Percentiles rank a stretch among this genome's conserved stretches.
These are phyloP conservation scores for Pomacea canaliculata DNA, from an alignment of 2,888 invertebrate species.

Conservation along the genomic window DNA sequence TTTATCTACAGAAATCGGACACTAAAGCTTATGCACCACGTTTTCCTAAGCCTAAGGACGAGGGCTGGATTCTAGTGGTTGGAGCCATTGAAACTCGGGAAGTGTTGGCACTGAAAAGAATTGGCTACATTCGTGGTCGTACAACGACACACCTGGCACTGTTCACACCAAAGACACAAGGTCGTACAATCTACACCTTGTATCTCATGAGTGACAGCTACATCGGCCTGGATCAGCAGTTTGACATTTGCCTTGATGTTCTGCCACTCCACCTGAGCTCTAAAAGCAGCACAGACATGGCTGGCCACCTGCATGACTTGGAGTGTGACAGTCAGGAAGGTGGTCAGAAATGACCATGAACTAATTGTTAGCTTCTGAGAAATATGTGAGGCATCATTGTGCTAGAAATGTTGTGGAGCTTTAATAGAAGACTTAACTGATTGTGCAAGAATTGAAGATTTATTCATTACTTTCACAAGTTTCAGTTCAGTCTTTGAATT, in stretches of 20 bases:
- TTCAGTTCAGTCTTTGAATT: no score
- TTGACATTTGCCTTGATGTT: conserved; percentile 72
- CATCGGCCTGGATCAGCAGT: conserved; percentile 94
- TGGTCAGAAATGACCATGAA: no score
- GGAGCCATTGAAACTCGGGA: conserved; percentile 81
- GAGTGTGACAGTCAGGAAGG: conserved; percentile 33
- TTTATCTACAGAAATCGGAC: conserved; percentile 52
- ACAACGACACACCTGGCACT: conserved; percentile 73
- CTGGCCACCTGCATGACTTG: conserved; percentile 45
- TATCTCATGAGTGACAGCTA: conserved; percentile 94
- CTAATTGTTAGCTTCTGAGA: no score
- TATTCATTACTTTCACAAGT: no score
- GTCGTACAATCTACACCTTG: conserved; percentile 82
- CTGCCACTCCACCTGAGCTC: conserved; percentile 57
- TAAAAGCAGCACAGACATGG: conserved; percentile 63
- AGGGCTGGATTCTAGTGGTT: conserved; percentile 93
- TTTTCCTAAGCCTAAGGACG: conserved; percentile 93
- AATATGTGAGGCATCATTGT: no score
- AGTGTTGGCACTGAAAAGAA: conserved; percentile 85
- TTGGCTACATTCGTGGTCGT: conserved; percentile 66
- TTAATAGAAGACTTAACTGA: no score
- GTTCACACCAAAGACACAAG: conserved; percentile 74
- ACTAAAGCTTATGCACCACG: conserved; percentile 82
- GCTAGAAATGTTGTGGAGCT: no score
- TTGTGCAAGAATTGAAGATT: no score